These are phyloP conservation scores for Holotrichia oblita DNA, from an alignment of 1,140 invertebrate species.

Conservation along the genomic window DNA sequence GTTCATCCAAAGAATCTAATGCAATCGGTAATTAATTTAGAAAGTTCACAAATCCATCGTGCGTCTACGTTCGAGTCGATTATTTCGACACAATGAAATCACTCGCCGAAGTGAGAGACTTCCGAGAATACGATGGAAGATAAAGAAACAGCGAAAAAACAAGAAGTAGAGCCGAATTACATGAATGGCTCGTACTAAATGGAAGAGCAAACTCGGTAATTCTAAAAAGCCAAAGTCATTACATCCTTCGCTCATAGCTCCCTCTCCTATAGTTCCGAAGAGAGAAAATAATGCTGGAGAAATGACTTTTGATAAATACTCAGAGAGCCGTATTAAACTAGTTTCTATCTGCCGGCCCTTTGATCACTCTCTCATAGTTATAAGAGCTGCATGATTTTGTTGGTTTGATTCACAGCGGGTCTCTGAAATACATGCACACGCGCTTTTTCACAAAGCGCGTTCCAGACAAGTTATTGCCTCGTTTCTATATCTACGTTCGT, in stretches of 20 bases:
- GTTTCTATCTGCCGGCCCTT: slow-evolving; percentile 47
- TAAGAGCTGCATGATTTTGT: slow-evolving; percentile 49
- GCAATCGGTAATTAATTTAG: slow-evolving; percentile 5
- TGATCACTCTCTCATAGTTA: slow-evolving; percentile 50
- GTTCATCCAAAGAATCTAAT: neutral
- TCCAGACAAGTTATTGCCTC: slow-evolving; percentile 49
- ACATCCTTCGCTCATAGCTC: slow-evolving; percentile 1
- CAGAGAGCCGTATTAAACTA: slow-evolving; percentile 45
- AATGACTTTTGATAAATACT: slow-evolving; percentile 35
- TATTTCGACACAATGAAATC: slow-evolving; percentile 7
- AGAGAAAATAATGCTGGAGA: slow-evolving; percentile 19
- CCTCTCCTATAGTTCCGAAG: slow-evolving; percentile 23
- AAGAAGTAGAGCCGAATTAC: slow-evolving; percentile 22
- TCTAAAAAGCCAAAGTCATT: slow-evolving; percentile 21
- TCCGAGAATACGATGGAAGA: slow-evolving; percentile 31
- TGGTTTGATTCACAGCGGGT: slow-evolving; percentile 51
- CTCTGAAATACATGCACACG: slow-evolving; percentile 41
- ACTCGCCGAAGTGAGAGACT: slow-evolving; percentile 32
- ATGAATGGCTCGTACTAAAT: slow-evolving; percentile 25
- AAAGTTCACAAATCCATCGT: neutral
- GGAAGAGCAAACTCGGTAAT: slow-evolving; percentile 29
- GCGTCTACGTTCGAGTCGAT: neutral
- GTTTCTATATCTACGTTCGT: slow-evolving; percentile 42
- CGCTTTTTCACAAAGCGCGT: slow-evolving; percentile 49
- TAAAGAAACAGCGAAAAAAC: slow-evolving; percentile 19